phyloP scores from a whole-genome alignment of 2,797 vertebrate genomes.

The Nannoperca australis region DNA sequence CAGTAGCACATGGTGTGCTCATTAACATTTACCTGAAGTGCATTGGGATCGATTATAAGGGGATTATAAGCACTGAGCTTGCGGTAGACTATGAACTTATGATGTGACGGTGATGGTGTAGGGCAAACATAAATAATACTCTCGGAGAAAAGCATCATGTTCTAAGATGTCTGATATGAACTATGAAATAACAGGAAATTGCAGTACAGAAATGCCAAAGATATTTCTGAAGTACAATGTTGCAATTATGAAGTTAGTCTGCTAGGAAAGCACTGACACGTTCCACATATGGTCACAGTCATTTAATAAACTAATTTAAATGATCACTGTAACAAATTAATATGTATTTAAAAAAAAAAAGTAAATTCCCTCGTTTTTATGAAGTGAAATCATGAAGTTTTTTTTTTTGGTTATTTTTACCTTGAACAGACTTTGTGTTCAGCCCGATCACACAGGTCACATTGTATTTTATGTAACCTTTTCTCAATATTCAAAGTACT shows the following conservation, averaged over 20 bases:
- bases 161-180: background rate
- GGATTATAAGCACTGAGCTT: slow-evolving; percentile 17
- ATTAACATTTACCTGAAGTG: slow-evolving; percentile 37
- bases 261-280: too few species aligned
- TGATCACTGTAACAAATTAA: background rate
- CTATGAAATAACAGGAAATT: background rate
- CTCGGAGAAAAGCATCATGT: background rate
- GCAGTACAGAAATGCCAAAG: background rate
- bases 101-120: slow-evolving; percentile 12
- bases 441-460: background rate
- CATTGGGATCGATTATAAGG: slow-evolving; percentile 34
- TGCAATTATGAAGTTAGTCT: too few species aligned
- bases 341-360: background rate
- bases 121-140: slow-evolving; percentile 3
- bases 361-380: background rate
- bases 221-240: background rate
- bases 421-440: background rate
- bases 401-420: too few species aligned
- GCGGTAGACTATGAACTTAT: slow-evolving; percentile 8
- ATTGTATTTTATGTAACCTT: background rate
- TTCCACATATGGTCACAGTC: background rate
- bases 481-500: background rate
- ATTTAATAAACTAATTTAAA: background rate
- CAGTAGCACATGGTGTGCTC: slow-evolving; percentile 17
- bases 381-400: background rate